These are phyloP conservation scores for Seira sanloemensis DNA, from an alignment of 2,888 invertebrate species.

Conservation along the genomic window DNA sequence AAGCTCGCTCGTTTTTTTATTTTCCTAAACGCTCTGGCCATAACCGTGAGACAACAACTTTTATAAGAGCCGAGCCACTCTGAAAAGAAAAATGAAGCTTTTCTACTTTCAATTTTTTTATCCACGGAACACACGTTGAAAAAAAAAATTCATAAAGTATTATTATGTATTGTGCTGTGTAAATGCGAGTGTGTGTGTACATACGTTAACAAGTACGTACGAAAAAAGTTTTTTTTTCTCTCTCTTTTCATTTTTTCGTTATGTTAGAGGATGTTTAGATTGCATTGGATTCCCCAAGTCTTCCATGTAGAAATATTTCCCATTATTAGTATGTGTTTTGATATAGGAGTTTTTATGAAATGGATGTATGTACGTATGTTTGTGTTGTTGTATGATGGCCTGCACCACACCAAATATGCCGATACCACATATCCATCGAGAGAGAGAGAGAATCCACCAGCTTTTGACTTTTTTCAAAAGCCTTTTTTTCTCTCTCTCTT, in stretches of 20 bases:
- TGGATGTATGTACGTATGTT: too few relatives aligned
- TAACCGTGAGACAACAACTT: too few relatives aligned
- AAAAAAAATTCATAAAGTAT: not conserved
- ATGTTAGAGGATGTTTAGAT: slow-evolving; percentile 14
- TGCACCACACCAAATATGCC: not conserved
- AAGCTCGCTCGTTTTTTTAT: slow-evolving; percentile 2
- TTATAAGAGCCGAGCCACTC: not conserved
- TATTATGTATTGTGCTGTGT: not conserved
- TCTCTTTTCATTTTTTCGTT: not conserved
- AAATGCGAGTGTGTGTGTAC: not conserved
- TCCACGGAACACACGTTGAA: slow-evolving; percentile 16
- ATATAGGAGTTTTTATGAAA: not conserved
- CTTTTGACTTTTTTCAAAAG: slow-evolving; percentile 16
- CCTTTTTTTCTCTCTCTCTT: not conserved
- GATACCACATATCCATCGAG: not conserved
- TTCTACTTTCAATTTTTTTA: slow-evolving; percentile 16
- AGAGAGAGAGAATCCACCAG: not conserved
- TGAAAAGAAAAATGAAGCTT: not conserved
- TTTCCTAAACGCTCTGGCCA: slow-evolving; percentile 7
- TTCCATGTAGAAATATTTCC: slow-evolving; percentile 6
- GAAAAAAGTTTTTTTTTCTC: slow-evolving; percentile 9
- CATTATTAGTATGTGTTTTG: slow-evolving; percentile 7
- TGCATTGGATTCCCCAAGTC: slow-evolving; percentile 5
- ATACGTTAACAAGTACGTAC: slow-evolving; percentile 16
- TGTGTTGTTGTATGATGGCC: not conserved